Base-by-base conservation (phyloP, 2,113 vertebrate genomes). In the Halichoerus grypus region DNA sequence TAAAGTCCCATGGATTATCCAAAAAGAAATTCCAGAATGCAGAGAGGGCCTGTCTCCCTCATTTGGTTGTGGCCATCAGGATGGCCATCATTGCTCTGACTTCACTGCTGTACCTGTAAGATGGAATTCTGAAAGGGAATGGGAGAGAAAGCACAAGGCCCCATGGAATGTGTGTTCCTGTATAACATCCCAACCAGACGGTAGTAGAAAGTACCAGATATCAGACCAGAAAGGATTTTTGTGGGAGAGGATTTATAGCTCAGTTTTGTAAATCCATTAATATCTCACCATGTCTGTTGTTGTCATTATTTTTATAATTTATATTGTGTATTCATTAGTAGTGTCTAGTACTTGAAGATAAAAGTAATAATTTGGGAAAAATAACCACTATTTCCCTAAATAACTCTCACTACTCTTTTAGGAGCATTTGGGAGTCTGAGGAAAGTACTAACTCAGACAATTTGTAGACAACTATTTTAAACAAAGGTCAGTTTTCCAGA, bases 321-420 rank as follows among this genome's bases (percentile, higher is more conserved):
- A 49, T 77, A 42, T 89, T 87, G 18, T 63, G 13, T 88, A 42
- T 88, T n/a, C 15, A 65, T 53, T 91, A 80, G 18, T 51, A 88
- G 59, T 85, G 55, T 67, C 33, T 16, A 84, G 16, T 79, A 83
- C 55, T 97, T 94, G 46, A 95, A 95, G 24, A 81, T 88, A 72
- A 96, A 92, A 85, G 18, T 81, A 94, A 11, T 83, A 72, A 92
- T 89, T 90, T 90, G 94, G 61, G n/a, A 33, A 87, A 80, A 94
- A 85, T 72, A 86, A 74, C 1, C 18, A 91, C 65, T 55, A 65
- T 86, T 98, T 92, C 79, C 11, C 7, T 91, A 91, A 96, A 87
- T 93, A 89, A 42, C 28, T 76, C n/a, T 92, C 77, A 65, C 28
- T 76, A 49, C 2, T 91, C 13, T 89, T 89, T 88, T 71, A 83